Percentiles rank a stretch among this genome's conserved stretches.
Evolutionary conservation across 1,140 invertebrate genomes (phyloP).

Genomic region (Neoseiulus cucumeris): DNA sequence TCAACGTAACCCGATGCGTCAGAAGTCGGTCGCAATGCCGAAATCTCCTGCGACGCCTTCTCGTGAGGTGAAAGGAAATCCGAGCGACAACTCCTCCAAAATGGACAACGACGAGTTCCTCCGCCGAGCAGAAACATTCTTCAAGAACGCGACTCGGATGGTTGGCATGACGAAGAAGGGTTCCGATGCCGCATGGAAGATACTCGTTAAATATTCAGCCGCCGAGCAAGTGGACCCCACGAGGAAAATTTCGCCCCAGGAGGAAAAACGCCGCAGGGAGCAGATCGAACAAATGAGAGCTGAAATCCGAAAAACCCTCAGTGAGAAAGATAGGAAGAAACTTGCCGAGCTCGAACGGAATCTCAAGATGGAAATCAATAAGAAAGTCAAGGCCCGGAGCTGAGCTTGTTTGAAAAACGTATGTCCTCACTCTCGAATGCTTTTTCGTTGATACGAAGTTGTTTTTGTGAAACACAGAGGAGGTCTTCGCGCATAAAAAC

Average conservation of each 20-base stretch:
- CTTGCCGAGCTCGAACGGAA: neutral
- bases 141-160: neutral
- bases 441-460: no score
- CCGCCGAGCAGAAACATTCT: neutral
- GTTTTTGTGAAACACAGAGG: no score
- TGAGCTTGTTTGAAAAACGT: no score
- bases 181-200: neutral
- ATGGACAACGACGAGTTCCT: neutral
- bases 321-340: neutral
- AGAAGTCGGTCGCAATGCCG: no score
- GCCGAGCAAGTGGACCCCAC: neutral
- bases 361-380: neutral
- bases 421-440: no score
- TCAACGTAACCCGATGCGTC: no score
- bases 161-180: neutral
- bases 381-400: neutral
- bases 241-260: neutral
- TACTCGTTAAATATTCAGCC: conserved; percentile 5
- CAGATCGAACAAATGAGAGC: neutral
- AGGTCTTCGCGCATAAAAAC: no score
- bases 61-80: no score
- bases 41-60: no score
- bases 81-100: no score
- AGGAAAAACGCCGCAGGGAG: neutral
- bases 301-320: neutral